Conservation (phyloP, 2,888 invertebrate genomes). For the Chloroclystis v-ata region DNA sequence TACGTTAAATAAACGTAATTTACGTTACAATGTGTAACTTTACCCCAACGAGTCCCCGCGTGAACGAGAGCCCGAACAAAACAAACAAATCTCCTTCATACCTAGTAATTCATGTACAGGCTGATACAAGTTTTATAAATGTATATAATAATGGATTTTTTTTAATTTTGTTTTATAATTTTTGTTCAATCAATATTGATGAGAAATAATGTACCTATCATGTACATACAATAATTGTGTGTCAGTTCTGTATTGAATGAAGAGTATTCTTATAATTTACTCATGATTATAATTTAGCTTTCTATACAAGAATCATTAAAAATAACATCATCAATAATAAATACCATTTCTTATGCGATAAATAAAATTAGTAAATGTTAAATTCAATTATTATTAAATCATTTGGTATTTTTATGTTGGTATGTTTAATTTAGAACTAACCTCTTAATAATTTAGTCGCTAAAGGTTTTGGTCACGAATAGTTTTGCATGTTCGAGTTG, state of each 20-base stretch:
- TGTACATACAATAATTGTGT: no score
- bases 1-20: constrained; percentile 58
- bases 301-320: no score
- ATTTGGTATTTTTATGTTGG: not conserved
- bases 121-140: constrained; percentile 9
- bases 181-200: no score
- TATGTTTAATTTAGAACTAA: not conserved
- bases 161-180: not conserved
- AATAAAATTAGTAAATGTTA: no score
- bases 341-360: no score
- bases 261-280: no score
- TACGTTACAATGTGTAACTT: constrained; percentile 57
- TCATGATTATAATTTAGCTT: no score
- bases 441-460: not conserved
- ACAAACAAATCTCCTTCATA: constrained; percentile 56
- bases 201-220: no score
- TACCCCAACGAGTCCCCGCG: constrained; percentile 32
- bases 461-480: not conserved
- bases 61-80: constrained; percentile 45
- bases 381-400: no score
- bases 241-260: no score
- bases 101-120: constrained; percentile 15
- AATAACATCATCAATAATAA: no score
- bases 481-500: not conserved
- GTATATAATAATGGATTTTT: not conserved